Percentiles rank a stretch among this genome's conserved stretches.
phyloP scores from a whole-genome alignment of 1,140 invertebrate genomes.

The Scylla paramamosain region DNA sequence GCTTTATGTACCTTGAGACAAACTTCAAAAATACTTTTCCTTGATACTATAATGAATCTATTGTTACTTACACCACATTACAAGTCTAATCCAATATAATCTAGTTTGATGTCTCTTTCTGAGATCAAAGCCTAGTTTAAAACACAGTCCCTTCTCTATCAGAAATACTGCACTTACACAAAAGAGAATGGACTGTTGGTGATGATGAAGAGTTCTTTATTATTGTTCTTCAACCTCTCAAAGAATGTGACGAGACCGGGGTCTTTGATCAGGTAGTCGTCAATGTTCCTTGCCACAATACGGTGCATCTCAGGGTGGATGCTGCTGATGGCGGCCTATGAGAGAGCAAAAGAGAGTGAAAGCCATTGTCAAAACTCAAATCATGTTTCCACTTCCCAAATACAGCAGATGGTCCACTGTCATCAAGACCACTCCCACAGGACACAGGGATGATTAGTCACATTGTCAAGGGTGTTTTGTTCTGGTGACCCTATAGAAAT shows the following conservation, averaged over 20 bases:
- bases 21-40: too few relatives aligned
- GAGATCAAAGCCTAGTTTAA: too few relatives aligned
- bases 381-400: not conserved
- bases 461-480: too few relatives aligned
- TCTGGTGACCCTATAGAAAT: too few relatives aligned
- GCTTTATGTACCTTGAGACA: too few relatives aligned
- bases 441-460: too few relatives aligned
- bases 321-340: conserved; percentile 91
- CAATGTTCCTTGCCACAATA: conserved; percentile 89
- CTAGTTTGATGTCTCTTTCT: too few relatives aligned
- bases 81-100: too few relatives aligned
- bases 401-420: not conserved
- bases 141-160: too few relatives aligned
- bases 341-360: conserved; percentile 69
- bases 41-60: too few relatives aligned
- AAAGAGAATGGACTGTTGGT: conserved; percentile 98
- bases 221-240: conserved; percentile 85
- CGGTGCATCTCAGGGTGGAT: conserved; percentile 96
- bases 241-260: conserved; percentile 89
- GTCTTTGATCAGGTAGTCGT: conserved; percentile 91
- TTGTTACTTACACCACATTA: too few relatives aligned
- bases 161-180: conserved; percentile 91
- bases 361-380: not conserved
- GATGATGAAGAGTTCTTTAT: conserved; percentile 96
- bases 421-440: too few relatives aligned